These are phyloP conservation scores for Cecidostiba fungosa DNA, from an alignment of 2,888 invertebrate genomes.

Conservation along the genomic window DNA sequence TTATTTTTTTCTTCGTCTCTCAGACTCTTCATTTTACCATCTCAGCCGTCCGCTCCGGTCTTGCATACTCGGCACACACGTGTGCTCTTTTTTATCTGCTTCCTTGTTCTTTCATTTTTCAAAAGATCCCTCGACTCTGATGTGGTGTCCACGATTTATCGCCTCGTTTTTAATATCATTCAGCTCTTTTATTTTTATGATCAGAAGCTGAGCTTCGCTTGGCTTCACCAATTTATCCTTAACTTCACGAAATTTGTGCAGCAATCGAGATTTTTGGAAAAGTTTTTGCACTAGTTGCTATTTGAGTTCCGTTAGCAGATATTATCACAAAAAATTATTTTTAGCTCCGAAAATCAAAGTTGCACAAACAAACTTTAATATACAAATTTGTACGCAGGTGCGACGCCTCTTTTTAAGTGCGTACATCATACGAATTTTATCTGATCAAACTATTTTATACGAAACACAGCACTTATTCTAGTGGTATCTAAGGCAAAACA, in stretches of 20 bases:
- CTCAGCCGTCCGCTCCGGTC: background rate
- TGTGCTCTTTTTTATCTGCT: conserved; percentile 7
- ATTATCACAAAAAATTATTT: background rate
- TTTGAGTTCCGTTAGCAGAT: background rate
- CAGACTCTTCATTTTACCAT: background rate
- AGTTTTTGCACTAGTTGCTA: background rate
- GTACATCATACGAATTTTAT: no score
- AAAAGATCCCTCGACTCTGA: background rate
- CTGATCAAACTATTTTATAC: background rate
- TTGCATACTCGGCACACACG: background rate
- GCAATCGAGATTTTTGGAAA: background rate
- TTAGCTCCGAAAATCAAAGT: no score
- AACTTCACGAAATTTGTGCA: background rate
- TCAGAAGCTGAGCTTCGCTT: background rate
- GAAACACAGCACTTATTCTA: no score
- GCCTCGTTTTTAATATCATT: background rate
- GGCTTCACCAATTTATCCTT: background rate
- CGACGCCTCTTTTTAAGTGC: no score
- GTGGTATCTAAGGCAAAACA: background rate
- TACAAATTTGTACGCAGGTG: no score
- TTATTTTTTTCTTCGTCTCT: background rate
- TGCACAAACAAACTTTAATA: no score
- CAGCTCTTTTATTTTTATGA: background rate
- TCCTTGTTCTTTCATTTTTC: background rate
- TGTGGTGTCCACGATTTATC: background rate